Conservation (phyloP, 2,797 vertebrate species). For the Toxotes lorentzi region DNA sequence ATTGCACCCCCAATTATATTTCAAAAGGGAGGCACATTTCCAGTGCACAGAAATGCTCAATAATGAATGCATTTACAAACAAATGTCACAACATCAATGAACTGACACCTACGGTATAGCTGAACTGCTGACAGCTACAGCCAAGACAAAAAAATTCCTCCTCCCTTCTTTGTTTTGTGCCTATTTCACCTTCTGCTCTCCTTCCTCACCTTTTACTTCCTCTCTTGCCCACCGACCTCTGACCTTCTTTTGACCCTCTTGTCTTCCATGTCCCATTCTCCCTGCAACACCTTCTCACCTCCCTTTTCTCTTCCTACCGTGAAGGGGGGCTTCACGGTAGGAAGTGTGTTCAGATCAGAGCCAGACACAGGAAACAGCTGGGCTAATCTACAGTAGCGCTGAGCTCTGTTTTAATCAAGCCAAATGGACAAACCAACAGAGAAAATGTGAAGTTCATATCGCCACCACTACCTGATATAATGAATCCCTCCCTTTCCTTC, state of each 20-base stretch:
- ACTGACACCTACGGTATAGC: slow-evolving; percentile 15
- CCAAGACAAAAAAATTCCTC: slow-evolving; percentile 57
- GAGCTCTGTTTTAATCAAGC: slow-evolving; percentile 78
- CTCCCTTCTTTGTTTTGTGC: slow-evolving; percentile 72
- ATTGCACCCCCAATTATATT: slow-evolving; percentile 58
- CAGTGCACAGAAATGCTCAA: slow-evolving; percentile 27
- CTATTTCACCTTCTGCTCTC: slow-evolving; percentile 58
- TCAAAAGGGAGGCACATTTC: slow-evolving; percentile 53
- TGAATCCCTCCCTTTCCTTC: slow-evolving; percentile 70
- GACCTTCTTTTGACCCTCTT: slow-evolving; percentile 50
- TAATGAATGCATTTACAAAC: slow-evolving; percentile 42
- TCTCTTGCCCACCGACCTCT: slow-evolving; percentile 51
- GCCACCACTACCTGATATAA: slow-evolving; percentile 69
- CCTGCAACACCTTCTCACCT: slow-evolving; percentile 41
- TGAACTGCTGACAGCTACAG: slow-evolving; percentile 33
- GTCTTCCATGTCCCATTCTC: slow-evolving; percentile 42
- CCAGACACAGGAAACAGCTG: slow-evolving; percentile 84
- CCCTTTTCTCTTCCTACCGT: no score
- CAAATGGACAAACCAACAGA: slow-evolving; percentile 56
- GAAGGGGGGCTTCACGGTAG: slow-evolving; percentile 57
- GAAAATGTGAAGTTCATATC: slow-evolving; percentile 80
- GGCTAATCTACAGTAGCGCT: slow-evolving; percentile 80
- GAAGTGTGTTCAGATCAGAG: slow-evolving; percentile 75
- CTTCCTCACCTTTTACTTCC: slow-evolving; percentile 68
- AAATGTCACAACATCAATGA: slow-evolving; percentile 47